Conservation (phyloP, 1,140 invertebrate species). For the Cydia fagiglandana region DNA sequence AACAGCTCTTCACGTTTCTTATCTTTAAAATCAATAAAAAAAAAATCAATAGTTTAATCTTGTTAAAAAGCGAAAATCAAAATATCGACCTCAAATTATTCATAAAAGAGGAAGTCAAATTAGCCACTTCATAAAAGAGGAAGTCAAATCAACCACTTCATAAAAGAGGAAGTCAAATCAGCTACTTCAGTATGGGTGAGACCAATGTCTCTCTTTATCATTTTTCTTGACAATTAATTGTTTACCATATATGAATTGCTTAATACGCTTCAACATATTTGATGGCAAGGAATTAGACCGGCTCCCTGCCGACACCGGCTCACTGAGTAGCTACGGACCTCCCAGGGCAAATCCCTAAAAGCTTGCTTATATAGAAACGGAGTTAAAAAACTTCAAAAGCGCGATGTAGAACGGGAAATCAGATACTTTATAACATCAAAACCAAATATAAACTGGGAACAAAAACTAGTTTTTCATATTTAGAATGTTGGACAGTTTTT, state of each 20-base stretch:
- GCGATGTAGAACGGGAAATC: slow-evolving; percentile 52
- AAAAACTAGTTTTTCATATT: background rate
- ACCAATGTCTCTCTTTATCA: slow-evolving; percentile 66
- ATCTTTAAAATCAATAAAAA: too few species aligned
- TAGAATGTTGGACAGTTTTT: background rate
- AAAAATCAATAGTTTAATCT: too few species aligned
- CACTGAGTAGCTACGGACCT: slow-evolving; percentile 72
- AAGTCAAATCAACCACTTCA: background rate
- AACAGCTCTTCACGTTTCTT: too few species aligned
- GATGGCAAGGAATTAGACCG: slow-evolving; percentile 65
- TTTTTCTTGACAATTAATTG: slow-evolving; percentile 68
- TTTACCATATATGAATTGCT: slow-evolving; percentile 60
- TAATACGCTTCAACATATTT: slow-evolving; percentile 59
- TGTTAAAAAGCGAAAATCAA: background rate
- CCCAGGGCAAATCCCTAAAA: slow-evolving; percentile 32
- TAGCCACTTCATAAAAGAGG: slow-evolving; percentile 53
- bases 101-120: slow-evolving; percentile 58
- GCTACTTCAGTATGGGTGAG: slow-evolving; percentile 68
- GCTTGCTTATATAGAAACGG: slow-evolving; percentile 43
- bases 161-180: slow-evolving; percentile 61
- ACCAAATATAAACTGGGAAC: background rate
- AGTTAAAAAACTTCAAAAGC: slow-evolving; percentile 50
- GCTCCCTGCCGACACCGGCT: slow-evolving; percentile 63
- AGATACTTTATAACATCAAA: slow-evolving; percentile 21
- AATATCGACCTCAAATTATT: background rate